Percentiles rank a stretch among this genome's conserved stretches.
These are phyloP conservation scores for Melopsittacus undulatus DNA, from an alignment of 2,797 vertebrate genomes.

Conservation along the genomic window DNA sequence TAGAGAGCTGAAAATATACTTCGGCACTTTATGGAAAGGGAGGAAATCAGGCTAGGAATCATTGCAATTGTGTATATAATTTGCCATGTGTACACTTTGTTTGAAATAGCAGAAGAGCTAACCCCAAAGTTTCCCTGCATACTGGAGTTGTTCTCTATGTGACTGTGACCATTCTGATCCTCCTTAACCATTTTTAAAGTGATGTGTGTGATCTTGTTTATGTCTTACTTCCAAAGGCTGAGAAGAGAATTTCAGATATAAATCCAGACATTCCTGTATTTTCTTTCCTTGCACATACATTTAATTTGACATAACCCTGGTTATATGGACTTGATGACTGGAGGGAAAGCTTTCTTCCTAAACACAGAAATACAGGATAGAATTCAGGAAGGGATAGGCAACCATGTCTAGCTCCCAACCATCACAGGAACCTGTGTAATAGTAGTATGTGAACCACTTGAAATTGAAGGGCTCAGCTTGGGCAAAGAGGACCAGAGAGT, in stretches of 20 bases:
- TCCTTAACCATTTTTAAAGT: neutral
- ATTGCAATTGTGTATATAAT: neutral
- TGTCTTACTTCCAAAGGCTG: neutral
- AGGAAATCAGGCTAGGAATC: neutral
- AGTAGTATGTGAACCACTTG: neutral
- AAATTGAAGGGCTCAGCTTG: neutral
- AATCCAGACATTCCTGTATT: neutral
- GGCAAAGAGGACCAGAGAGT: neutral
- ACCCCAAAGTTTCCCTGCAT: neutral
- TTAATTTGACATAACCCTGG: neutral
- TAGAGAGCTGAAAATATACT: neutral
- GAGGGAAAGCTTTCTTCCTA: neutral
- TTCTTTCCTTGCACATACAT: neutral
- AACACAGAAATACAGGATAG: neutral
- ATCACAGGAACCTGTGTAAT: neutral
- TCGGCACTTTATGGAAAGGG: neutral
- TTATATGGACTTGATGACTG: neutral
- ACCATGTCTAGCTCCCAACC: neutral
- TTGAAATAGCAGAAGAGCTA: neutral
- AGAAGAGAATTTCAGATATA: neutral
- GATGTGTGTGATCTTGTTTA: neutral
- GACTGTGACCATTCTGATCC: neutral
- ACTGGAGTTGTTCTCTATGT: neutral
- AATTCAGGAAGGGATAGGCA: neutral
- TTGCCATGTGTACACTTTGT: neutral